Evolutionary conservation across 2,888 invertebrate species (phyloP).

Genomic region (Drosophila siamana): DNA sequence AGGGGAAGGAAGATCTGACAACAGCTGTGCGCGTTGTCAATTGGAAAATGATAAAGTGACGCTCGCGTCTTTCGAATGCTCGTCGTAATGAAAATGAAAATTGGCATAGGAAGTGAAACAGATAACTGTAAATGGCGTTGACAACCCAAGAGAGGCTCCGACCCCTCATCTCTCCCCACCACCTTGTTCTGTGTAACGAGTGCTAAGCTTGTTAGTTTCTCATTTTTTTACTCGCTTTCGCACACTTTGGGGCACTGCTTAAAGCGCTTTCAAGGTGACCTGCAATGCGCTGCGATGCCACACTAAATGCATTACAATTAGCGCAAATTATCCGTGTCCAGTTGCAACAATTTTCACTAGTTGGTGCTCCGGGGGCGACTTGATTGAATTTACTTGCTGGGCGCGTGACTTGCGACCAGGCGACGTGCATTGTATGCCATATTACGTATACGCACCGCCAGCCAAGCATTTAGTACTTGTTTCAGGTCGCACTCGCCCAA

Average conservation of each 20-base stretch:
- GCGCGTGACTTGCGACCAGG: slow-evolving; percentile 66
- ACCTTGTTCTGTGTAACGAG: neutral
- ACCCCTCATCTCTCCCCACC: neutral
- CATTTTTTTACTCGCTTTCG: slow-evolving; percentile 9
- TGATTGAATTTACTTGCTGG: slow-evolving; percentile 72
- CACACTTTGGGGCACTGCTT: neutral
- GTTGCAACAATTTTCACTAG: slow-evolving; percentile 62
- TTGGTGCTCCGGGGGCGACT: slow-evolving; percentile 51
- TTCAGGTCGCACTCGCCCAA: slow-evolving; percentile 6
- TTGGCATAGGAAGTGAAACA: slow-evolving; percentile 65
- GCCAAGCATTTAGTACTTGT: slow-evolving; percentile 14
- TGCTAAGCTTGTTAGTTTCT: slow-evolving; percentile 54
- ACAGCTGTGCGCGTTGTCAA: slow-evolving; percentile 77
- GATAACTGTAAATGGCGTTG: slow-evolving; percentile 56
- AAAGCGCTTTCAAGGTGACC: slow-evolving; percentile 48
- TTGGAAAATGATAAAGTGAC: slow-evolving; percentile 78
- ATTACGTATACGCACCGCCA: slow-evolving; percentile 43
- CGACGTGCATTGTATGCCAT: slow-evolving; percentile 51
- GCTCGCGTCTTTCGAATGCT: slow-evolving; percentile 35
- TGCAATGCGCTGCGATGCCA: slow-evolving; percentile 35
- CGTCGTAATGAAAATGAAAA: slow-evolving; percentile 61
- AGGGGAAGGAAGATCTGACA: slow-evolving; percentile 32
- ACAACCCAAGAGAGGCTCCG: slow-evolving; percentile 33
- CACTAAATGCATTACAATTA: slow-evolving; percentile 76
- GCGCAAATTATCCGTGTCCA: slow-evolving; percentile 72